Evolutionary conservation across 2,113 vertebrate species (phyloP).

Genomic region (Tenebrosternarchus preto): DNA sequence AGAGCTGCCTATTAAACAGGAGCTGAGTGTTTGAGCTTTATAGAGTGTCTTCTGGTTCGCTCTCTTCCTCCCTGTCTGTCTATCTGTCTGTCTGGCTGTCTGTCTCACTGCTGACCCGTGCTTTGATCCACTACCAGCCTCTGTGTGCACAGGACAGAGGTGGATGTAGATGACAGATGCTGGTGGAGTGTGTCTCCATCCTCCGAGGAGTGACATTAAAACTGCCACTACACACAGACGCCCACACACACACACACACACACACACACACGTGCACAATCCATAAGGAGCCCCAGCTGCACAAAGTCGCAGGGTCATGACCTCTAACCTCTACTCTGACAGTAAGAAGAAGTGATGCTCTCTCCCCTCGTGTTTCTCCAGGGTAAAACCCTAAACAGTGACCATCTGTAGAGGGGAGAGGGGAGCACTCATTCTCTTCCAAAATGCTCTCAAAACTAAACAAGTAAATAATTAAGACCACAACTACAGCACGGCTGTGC

Average conservation of each 20-base stretch:
- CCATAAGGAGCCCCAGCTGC: constrained; percentile 53
- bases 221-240: constrained; percentile 3
- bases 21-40: background rate
- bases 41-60: background rate
- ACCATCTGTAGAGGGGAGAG: background rate
- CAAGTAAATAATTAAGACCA: too few species aligned
- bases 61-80: background rate
- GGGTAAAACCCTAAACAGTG: constrained; percentile 62
- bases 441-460: too few species aligned
- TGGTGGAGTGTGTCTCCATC: background rate
- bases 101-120: background rate
- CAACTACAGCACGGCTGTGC: too few species aligned
- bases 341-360: constrained; percentile 54
- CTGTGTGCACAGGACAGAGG: background rate
- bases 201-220: constrained; percentile 3
- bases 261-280: constrained; percentile 1
- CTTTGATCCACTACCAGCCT: background rate
- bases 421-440: background rate
- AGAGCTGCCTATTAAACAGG: background rate
- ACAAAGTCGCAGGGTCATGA: constrained; percentile 50
- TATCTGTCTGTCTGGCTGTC: background rate
- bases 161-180: background rate
- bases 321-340: constrained; percentile 53
- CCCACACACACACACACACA: background rate
- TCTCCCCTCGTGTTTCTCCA: constrained; percentile 19